Base-by-base conservation (phyloP, 2,113 vertebrate species). In the Hymenochirus boettgeri region DNA sequence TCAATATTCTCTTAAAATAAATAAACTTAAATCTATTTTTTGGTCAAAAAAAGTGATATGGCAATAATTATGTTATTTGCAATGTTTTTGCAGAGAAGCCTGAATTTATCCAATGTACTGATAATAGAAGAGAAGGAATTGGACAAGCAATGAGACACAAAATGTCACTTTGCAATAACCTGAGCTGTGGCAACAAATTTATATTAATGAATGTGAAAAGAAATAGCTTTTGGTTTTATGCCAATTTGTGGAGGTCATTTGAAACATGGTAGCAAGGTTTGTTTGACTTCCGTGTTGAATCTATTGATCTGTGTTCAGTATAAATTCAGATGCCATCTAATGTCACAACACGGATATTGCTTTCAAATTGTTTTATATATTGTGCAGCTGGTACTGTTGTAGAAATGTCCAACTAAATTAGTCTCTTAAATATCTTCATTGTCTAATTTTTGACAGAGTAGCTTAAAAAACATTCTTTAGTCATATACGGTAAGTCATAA, bases 61-160 rank as follows among this genome's bases (percentile, higher is more conserved):
- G n/a, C 63, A 33, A 22, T 37, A 57, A 25, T 65, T 65, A 21
- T 33, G 29, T 23, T 21, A 17, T 27, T 17, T 51, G 21, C 42
- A 58, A 62, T 52, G 22, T 31, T 66, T 50, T 33, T 58, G 31
- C 31, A 27, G 42, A 57, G 25, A 48, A 33, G 27, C 26, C 19
- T 70, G 45, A 70, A 72, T 82, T 77, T 77, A 70, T 78, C 64
- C n/a, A n/a, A n/a, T n/a, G n/a, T n/a, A n/a, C n/a, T n/a, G n/a
- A n/a, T n/a, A 69, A 29, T 63, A 65, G 19, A 31, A 17, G 2
- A 55, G 25, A 54, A 54, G 18, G 7, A 29, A 29, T 60, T 54
- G 37, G 22, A 26, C 25, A 61, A 12, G 21, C 10, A 52, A 46
- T 31, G 63, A 74, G 62, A 53, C 48, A 46, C 46, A 72, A 73